Conservation (phyloP, 2,888 invertebrate genomes). For the Drosophila anceps region DNA sequence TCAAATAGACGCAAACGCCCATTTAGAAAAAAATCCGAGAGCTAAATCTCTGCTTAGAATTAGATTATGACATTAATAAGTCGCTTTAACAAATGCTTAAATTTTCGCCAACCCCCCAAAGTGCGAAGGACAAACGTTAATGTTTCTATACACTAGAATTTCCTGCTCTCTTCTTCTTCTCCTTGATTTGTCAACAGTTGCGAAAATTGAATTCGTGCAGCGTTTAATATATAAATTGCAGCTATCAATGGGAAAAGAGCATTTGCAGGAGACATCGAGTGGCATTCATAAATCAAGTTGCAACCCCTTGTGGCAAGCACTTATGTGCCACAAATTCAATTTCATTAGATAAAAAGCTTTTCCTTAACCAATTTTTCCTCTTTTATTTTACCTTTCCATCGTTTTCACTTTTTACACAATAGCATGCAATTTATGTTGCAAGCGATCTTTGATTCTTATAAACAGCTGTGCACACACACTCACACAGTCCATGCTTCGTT, state of each 20-base stretch:
- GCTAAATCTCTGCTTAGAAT: constrained; percentile 67
- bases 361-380: constrained; percentile 9
- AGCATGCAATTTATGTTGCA: constrained; percentile 43
- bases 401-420: constrained; percentile 53
- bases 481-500: not conserved
- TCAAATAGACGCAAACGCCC: constrained; percentile 57
- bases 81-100: constrained; percentile 76
- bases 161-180: not conserved
- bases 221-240: constrained; percentile 67
- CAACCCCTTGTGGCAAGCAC: constrained; percentile 47
- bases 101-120: constrained; percentile 45
- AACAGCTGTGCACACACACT: constrained; percentile 5
- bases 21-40: constrained; percentile 53
- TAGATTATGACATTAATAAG: constrained; percentile 79
- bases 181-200: constrained; percentile 72
- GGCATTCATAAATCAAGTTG: constrained; percentile 74
- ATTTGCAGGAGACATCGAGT: constrained; percentile 61
- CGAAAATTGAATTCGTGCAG: constrained; percentile 68
- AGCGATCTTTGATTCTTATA: constrained; percentile 7
- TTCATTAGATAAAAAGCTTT: constrained; percentile 80
- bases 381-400: constrained; percentile 13
- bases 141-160: not conserved
- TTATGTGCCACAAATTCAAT: constrained; percentile 56
- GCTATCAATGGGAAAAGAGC: constrained; percentile 68
- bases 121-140: not conserved